Percentiles rank a stretch among this genome's conserved stretches.
These are phyloP conservation scores for Dasyprocta punctata DNA, from an alignment of 2,113 vertebrate genomes.

Conservation along the genomic window DNA sequence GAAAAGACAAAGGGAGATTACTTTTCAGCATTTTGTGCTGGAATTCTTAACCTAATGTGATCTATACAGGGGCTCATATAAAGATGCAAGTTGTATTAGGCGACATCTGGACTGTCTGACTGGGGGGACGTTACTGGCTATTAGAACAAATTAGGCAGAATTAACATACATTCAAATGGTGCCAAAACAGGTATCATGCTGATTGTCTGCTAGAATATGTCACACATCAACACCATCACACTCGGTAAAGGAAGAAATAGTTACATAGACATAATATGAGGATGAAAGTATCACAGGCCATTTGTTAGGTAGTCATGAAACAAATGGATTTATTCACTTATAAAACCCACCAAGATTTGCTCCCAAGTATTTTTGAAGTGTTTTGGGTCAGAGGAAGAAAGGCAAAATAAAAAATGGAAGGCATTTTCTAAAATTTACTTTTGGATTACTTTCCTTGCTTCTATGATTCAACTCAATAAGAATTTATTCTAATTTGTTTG, in stretches of 20 bases:
- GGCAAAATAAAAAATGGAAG: slow-evolving; percentile 23
- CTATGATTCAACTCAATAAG: not conserved
- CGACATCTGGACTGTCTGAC: slow-evolving; percentile 56
- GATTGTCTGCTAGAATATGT: slow-evolving; percentile 35
- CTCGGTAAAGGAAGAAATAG: slow-evolving; percentile 19
- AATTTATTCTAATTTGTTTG: slow-evolving; percentile 1
- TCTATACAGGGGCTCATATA: slow-evolving; percentile 28
- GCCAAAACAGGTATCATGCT: slow-evolving; percentile 56
- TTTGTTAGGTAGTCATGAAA: not conserved
- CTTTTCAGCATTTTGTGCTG: slow-evolving; percentile 30
- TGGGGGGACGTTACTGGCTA: slow-evolving; percentile 45
- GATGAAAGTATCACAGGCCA: not conserved
- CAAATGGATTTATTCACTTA: slow-evolving; percentile 22
- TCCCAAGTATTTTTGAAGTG: slow-evolving; percentile 36
- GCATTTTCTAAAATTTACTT: not conserved
- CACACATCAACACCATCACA: not conserved
- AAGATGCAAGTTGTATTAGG: slow-evolving; percentile 41
- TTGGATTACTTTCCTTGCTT: slow-evolving; percentile 12
- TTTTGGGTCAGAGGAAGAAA: slow-evolving; percentile 12
- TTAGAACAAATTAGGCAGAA: slow-evolving; percentile 63
- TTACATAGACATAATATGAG: not conserved
- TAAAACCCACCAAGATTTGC: not conserved
- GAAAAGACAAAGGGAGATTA: slow-evolving; percentile 58
- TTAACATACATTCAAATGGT: slow-evolving; percentile 23
- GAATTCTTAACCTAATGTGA: slow-evolving; percentile 46